Evolutionary conservation across 2,797 vertebrate genomes (phyloP).

Genomic region (Syncerus caffer): DNA sequence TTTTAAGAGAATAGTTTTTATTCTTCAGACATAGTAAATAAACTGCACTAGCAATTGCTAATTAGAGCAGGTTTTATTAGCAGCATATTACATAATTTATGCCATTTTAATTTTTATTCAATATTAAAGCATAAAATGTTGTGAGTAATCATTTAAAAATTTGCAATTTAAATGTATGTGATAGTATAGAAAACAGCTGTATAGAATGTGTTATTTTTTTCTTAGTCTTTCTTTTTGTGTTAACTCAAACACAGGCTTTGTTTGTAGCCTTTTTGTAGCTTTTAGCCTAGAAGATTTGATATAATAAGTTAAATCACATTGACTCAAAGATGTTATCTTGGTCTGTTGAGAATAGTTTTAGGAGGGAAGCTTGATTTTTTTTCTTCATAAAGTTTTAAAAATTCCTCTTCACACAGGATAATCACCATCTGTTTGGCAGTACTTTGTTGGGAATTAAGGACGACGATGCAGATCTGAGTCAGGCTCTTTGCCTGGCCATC

Average conservation of each 20-base stretch:
- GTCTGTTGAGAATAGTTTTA: slow-evolving; percentile 19
- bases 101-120: not conserved
- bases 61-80: not conserved
- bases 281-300: not conserved
- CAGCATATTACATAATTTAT: not conserved
- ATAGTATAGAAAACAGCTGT: not conserved
- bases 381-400: slow-evolving; percentile 20
- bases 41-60: not conserved
- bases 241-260: slow-evolving; percentile 5
- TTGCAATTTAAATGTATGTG: not conserved
- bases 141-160: not conserved
- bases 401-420: slow-evolving; percentile 86
- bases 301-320: slow-evolving; percentile 22
- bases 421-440: slow-evolving; percentile 97
- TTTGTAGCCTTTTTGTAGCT: not conserved
- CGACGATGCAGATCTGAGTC: slow-evolving; percentile 96
- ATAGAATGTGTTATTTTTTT: slow-evolving; percentile 7
- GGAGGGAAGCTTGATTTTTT: slow-evolving; percentile 23
- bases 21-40: slow-evolving; percentile 18
- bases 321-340: not conserved
- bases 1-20: not conserved
- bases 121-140: slow-evolving; percentile 22
- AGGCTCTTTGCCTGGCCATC: slow-evolving; percentile 94
- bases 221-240: slow-evolving; percentile 15
- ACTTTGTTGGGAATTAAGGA: slow-evolving; percentile 96